Conservation (phyloP, 64 coral and sea anemone genomes). For the Montipora foliosa region DNA sequence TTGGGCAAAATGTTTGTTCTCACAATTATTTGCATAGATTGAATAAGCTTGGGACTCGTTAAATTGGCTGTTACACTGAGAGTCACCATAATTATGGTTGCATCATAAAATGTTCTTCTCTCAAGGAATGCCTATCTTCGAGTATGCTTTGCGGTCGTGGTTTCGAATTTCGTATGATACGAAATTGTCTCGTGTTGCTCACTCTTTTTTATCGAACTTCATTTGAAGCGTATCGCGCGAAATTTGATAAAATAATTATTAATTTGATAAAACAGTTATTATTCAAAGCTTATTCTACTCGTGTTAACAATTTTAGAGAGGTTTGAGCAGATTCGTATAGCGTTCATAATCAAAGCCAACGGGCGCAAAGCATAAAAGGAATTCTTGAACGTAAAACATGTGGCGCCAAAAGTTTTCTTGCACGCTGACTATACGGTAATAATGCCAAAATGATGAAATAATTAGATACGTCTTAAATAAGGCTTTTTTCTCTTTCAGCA, state of each 20-base stretch:
- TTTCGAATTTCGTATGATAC: not conserved
- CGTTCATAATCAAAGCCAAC: not conserved
- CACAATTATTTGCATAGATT: not conserved
- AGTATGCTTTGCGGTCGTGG: not conserved
- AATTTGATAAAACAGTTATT: not conserved
- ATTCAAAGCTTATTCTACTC: slow-evolving; percentile 23
- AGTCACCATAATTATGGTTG: not conserved
- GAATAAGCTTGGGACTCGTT: not conserved
- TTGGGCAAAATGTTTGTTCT: not conserved
- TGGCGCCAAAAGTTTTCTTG: not conserved
- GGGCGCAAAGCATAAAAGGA: not conserved
- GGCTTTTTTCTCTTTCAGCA: not conserved
- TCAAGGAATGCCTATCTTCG: not conserved
- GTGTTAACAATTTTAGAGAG: not conserved
- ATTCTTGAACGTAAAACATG: not conserved
- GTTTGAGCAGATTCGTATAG: not conserved
- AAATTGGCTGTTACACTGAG: not conserved
- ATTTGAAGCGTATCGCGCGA: not conserved
- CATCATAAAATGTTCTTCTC: not conserved
- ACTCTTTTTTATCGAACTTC: not conserved
- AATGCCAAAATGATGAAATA: slow-evolving; percentile 1
- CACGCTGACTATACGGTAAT: slow-evolving; percentile 1
- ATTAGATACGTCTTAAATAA: not conserved
- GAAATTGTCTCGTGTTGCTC: not conserved
- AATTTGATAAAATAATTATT: not conserved